Evolutionary conservation across 2,888 invertebrate genomes (phyloP).

Genomic region (Dryococelus australis): DNA sequence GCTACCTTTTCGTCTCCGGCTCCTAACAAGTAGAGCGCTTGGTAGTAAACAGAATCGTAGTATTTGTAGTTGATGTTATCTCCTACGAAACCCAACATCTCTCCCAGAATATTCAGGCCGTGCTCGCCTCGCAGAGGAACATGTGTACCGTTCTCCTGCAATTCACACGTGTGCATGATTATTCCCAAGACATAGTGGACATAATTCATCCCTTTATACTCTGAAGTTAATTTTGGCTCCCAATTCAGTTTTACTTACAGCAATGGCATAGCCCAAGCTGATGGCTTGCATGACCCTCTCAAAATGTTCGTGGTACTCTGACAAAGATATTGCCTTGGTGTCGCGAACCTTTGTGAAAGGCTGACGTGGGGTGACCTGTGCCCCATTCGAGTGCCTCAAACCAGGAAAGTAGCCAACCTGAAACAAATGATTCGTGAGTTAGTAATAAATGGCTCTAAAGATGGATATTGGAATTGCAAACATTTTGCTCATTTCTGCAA

Average conservation of each 20-base stretch:
- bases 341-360: conserved; percentile 32
- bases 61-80: conserved; percentile 52
- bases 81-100: not conserved
- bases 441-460: no score
- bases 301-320: conserved; percentile 60
- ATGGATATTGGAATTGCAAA: no score
- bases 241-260: conserved; percentile 32
- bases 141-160: not conserved
- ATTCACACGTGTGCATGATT: not conserved
- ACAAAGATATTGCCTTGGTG: conserved; percentile 50
- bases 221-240: no score
- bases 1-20: not conserved
- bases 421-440: not conserved
- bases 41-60: conserved; percentile 60
- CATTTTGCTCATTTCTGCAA: no score
- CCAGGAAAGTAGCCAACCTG: conserved; percentile 36
- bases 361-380: conserved; percentile 60
- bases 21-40: conserved; percentile 37
- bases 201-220: not conserved
- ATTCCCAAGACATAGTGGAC: not conserved
- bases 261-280: conserved; percentile 61
- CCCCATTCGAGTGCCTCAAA: conserved; percentile 67
- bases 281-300: conserved; percentile 66
- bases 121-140: not conserved
- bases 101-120: not conserved